Conservation (phyloP, 2,113 vertebrate genomes). For the Tachycineta bicolor region DNA sequence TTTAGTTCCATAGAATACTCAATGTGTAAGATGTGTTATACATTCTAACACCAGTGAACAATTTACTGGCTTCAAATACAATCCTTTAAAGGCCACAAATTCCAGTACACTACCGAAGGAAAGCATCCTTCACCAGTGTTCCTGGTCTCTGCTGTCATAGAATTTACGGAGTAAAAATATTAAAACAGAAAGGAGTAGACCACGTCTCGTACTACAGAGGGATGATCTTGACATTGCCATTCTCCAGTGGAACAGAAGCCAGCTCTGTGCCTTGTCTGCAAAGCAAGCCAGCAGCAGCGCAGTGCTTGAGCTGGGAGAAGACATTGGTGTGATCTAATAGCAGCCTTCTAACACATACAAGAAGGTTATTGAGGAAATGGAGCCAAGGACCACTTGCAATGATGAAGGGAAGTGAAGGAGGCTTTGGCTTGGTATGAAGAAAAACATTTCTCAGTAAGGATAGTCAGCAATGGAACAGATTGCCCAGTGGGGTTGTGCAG, state of each 20-base stretch:
- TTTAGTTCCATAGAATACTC: neutral
- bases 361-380: neutral
- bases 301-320: neutral
- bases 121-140: neutral
- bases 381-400: neutral
- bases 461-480: neutral
- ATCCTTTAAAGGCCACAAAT: neutral
- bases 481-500: neutral
- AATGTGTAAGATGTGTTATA: neutral
- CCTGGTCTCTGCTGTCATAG: neutral
- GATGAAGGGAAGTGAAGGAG: neutral
- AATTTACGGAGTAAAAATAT: neutral
- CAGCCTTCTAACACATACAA: neutral
- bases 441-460: neutral
- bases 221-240: neutral
- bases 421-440: neutral
- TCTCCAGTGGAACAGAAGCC: neutral
- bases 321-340: neutral
- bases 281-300: neutral
- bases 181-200: neutral
- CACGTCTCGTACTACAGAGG: neutral
- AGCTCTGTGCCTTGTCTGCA: neutral
- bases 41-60: neutral
- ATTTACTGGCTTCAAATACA: neutral
- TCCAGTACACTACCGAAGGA: neutral